Base-by-base conservation (phyloP, 2,113 vertebrate species). In the Alouatta palliata region DNA sequence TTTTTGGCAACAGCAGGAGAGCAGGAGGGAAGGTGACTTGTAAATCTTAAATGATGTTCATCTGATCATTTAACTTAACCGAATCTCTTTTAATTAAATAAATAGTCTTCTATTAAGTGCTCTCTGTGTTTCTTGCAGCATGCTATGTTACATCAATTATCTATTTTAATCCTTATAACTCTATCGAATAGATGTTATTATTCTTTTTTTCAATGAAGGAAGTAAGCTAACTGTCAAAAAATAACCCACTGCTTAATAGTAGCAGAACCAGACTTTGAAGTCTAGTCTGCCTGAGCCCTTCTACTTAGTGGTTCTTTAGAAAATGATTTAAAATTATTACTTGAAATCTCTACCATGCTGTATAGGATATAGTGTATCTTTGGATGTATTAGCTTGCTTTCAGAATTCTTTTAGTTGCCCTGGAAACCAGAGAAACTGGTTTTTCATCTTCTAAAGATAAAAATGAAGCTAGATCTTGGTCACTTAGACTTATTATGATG, bases 391-490 rank as follows among this genome's bases (percentile, higher is more conserved):
- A 70, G 11, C 52, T 96, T 94, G 5, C 92, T 80, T 96, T 94
- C 43, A 76, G 58, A 93, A 91, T 89, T 91, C 66, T 96, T 58
- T 85, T 13, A 6, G 4, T 88, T 84, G n/a, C 52, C 40, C 30
- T 83, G 58, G 68, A 95, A 92, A 87, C 32, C n/a, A 75, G 70
- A 43, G 58, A 80, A 80, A 90, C 45, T 75, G 7, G 37, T 58
- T 82, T 96, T 97, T 90, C 21, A 49, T 95, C 52, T 93, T 92
- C n/a, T 84, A 75, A 89, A 79, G 83, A 73, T 70, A 45, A 90
- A 30, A 70, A 49, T 81, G 58, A 97, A 96, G 30, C 25, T 87
- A 77, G 20, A 12, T 61, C 10, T 73, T 86, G 20, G 19, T 96
- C 61, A 37, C 45, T 90, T 90, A 85, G 30, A 32, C 40, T 27